Percentiles rank a stretch among this genome's conserved stretches.
These are phyloP conservation scores for Anagrus nilaparvatae DNA, from an alignment of 1,140 invertebrate genomes.

Conservation along the genomic window DNA sequence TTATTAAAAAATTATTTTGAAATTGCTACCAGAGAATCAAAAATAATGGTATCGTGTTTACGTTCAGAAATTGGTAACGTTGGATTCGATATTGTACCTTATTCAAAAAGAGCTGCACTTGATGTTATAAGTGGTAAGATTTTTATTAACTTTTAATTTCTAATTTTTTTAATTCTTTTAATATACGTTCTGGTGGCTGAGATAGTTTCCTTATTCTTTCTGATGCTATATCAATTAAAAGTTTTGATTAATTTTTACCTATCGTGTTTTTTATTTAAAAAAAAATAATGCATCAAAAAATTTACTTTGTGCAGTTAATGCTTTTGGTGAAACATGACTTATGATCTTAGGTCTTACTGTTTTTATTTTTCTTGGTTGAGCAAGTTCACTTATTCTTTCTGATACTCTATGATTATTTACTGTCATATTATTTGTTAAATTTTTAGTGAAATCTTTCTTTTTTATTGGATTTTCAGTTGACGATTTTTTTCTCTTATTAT, in stretches of 20 bases:
- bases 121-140: constrained; percentile 57
- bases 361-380: no score
- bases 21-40: constrained; percentile 37
- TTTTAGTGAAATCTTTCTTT: constrained; percentile 2
- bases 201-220: constrained; percentile 11
- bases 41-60: constrained; percentile 50
- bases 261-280: no score
- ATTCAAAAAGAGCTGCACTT: constrained; percentile 51
- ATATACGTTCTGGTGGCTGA: constrained; percentile 7
- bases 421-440: background rate
- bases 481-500: background rate
- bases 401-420: no score
- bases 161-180: constrained; percentile 1
- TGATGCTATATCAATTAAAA: no score
- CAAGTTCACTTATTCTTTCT: constrained; percentile 9
- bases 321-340: no score
- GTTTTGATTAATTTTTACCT: no score
- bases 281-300: no score
- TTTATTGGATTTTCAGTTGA: background rate
- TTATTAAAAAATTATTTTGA: constrained; percentile 60
- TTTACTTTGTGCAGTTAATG: no score
- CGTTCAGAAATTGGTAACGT: constrained; percentile 46
- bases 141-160: background rate
- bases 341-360: no score
- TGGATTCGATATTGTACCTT: constrained; percentile 51